Conservation (phyloP, 2,888 invertebrate genomes). For the Tachystola acroxantha region DNA sequence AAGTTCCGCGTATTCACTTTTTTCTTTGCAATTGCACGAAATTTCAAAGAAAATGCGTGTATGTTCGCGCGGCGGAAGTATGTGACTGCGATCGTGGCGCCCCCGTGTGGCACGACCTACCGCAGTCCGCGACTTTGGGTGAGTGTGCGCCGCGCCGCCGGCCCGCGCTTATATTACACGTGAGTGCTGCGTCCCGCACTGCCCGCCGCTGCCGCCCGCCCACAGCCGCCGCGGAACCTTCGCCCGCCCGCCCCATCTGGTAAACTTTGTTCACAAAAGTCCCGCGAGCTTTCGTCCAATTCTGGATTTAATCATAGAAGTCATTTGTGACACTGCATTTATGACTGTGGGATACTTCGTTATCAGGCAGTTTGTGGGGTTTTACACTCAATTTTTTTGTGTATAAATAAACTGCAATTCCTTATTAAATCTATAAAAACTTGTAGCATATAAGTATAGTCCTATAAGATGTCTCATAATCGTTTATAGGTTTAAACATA, state of each 20-base stretch:
- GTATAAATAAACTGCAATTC: no score
- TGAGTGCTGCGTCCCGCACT: constrained; percentile 11
- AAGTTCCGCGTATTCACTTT: constrained; percentile 58
- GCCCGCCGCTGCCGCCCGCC: constrained; percentile 24
- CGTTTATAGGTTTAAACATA: no score
- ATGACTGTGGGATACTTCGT: no score
- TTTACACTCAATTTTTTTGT: no score
- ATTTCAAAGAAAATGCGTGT: constrained; percentile 74
- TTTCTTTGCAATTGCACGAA: constrained; percentile 75
- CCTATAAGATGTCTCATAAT: no score
- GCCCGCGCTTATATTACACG: constrained; percentile 49
- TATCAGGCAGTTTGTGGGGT: no score
- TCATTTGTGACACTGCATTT: no score
- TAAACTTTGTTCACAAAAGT: constrained; percentile 28
- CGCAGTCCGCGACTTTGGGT: constrained; percentile 60
- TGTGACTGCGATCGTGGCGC: constrained; percentile 68
- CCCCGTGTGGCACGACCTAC: constrained; percentile 68
- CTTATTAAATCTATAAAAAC: no score
- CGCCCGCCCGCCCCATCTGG: constrained; percentile 26
- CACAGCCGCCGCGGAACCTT: constrained; percentile 24
- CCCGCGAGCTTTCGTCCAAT: constrained; percentile 29
- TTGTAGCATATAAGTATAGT: no score
- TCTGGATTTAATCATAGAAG: constrained; percentile 5
- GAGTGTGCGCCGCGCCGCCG: constrained; percentile 60
- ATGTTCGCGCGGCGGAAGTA: constrained; percentile 44